Evolutionary conservation across 2,797 vertebrate genomes (phyloP).

Genomic region (Liparis tanakae): DNA sequence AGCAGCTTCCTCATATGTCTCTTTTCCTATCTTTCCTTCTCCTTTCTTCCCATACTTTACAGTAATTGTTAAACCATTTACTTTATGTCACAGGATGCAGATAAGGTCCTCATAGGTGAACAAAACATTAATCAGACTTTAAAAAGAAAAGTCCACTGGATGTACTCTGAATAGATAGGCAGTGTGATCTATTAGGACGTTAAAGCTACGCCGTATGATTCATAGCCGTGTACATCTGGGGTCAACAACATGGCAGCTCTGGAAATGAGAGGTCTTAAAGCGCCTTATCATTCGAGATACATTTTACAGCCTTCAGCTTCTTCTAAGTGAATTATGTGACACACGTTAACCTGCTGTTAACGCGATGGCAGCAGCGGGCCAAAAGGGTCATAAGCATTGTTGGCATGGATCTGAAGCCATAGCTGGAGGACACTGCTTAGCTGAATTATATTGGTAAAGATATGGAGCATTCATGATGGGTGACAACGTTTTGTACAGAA

Average conservation of each 20-base stretch:
- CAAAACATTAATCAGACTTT: constrained; percentile 53
- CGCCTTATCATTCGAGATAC: constrained; percentile 35
- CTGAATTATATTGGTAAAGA: constrained; percentile 18
- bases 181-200: constrained; percentile 51
- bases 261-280: constrained; percentile 53
- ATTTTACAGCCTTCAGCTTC: constrained; percentile 45
- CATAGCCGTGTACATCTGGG: constrained; percentile 37
- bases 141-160: constrained; percentile 46
- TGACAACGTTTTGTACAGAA: constrained; percentile 38
- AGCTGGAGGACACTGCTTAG: constrained; percentile 21
- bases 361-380: constrained; percentile 34
- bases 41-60: neutral
- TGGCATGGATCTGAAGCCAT: constrained; percentile 26
- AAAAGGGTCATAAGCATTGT: constrained; percentile 48
- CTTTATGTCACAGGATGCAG: constrained; percentile 30
- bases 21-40: neutral
- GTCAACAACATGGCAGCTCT: constrained; percentile 59
- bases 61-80: constrained; percentile 47
- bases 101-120: constrained; percentile 29
- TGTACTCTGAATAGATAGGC: constrained; percentile 41
- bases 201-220: constrained; percentile 55
- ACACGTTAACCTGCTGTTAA: constrained; percentile 41
- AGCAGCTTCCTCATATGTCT: neutral
- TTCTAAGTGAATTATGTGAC: constrained; percentile 52
- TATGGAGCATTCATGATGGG: constrained; percentile 31